phyloP scores from a whole-genome alignment of 2,888 invertebrate species.

The Lithophane ornitopus region DNA sequence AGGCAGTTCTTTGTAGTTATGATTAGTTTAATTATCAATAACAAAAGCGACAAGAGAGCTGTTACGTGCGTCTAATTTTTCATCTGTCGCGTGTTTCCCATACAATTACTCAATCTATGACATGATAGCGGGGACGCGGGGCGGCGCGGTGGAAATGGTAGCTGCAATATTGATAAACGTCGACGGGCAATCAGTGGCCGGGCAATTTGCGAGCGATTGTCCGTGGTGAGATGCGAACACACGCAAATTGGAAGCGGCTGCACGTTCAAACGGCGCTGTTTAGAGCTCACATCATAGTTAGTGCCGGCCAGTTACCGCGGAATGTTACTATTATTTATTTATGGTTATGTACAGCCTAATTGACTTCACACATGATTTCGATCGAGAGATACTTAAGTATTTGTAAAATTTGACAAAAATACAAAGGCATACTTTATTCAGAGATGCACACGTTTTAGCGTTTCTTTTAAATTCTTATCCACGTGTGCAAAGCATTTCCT shows the following conservation, averaged over 20 bases:
- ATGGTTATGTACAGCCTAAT: conserved; percentile 48
- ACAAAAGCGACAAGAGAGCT: conserved; percentile 76
- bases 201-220: conserved; percentile 89
- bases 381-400: conserved; percentile 6
- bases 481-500: conserved; percentile 4
- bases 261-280: conserved; percentile 80
- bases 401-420: not conserved
- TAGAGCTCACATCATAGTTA: conserved; percentile 72
- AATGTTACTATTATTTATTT: conserved; percentile 60
- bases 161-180: conserved; percentile 89
- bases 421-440: not conserved
- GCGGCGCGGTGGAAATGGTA: conserved; percentile 70
- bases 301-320: conserved; percentile 53
- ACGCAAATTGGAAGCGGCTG: conserved; percentile 84
- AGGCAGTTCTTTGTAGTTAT: conserved; percentile 71
- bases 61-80: conserved; percentile 75
- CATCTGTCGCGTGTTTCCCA: conserved; percentile 71
- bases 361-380: conserved; percentile 38
- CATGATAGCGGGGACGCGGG: conserved; percentile 67
- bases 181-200: conserved; percentile 85
- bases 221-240: conserved; percentile 85
- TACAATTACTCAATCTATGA: conserved; percentile 71
- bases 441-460: not conserved
- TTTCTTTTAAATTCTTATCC: not conserved
- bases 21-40: conserved; percentile 81